Evolutionary conservation across 2,888 invertebrate genomes (phyloP), one percentile per base, ranked within the genome.

Genomic region (Pachydiplax longipennis): DNA sequence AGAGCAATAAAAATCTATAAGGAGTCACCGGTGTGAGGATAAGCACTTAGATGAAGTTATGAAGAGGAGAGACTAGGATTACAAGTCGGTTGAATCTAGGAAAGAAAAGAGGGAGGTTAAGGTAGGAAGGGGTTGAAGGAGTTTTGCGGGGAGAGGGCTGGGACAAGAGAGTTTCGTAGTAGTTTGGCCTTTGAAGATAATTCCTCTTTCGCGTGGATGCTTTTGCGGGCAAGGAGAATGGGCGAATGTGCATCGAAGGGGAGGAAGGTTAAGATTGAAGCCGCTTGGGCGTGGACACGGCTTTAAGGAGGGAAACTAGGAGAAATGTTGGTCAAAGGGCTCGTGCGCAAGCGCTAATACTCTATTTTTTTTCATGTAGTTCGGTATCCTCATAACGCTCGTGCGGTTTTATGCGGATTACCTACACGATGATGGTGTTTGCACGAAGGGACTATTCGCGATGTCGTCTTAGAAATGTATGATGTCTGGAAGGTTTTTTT

Each of bases 101-200:
- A 65, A 13, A 65, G 65, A 61, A n/a, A 31, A 8, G 80, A 15
- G 80, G 31, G 81, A 81, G 48, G 15, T 4, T 13, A 22, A 37
- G 81, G 25, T 31, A 37, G 82, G 48, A 35, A 58, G n/a, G 53
- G 58, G 83, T 83, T 25, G 53, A 61, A 61, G 83, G 83, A 83
- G 53, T 22, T 83, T 53, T 83, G 53, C 31, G 81, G 40, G 44
- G 35, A 40, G 81, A 40, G 81, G 15, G 81, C 18, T 18, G 82
- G 12, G 35, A n/a, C 65, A 44, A 82, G 83, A 83, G 83, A 83
- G 83, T 83, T 83, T 35, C 58, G 58, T 35, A 61, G 83, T 83
- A 83, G 83, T 83, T 83, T 83, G 61, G 82, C 87, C 87, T 87
- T 87, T 87, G 87, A 87, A 87, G 87, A 87, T 61, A 58, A 83